Evolutionary conservation across 2,113 vertebrate genomes (phyloP).

Genomic region (Nibea albiflora): DNA sequence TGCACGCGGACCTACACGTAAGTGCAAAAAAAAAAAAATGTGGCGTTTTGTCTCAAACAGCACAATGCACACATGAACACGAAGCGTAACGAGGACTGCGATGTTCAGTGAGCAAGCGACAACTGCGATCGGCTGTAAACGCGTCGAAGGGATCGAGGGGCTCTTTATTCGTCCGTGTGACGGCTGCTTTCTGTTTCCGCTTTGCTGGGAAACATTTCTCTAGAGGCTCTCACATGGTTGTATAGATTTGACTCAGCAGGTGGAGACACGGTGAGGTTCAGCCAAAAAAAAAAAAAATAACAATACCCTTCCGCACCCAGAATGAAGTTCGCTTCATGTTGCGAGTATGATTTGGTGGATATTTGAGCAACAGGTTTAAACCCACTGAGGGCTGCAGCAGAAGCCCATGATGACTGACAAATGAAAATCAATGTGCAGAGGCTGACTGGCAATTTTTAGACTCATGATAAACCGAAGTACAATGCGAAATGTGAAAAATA

Average conservation of each 20-base stretch:
- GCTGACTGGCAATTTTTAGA: no score
- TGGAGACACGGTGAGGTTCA: not conserved
- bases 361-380: not conserved
- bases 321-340: not conserved
- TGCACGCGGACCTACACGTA: slow-evolving; percentile 23
- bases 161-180: not conserved
- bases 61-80: not conserved
- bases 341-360: not conserved
- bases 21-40: slow-evolving; percentile 35
- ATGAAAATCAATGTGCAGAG: not conserved
- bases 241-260: not conserved
- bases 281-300: no score
- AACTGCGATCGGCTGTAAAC: not conserved
- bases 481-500: no score
- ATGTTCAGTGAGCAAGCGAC: not conserved
- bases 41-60: not conserved
- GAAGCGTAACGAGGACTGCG: not conserved
- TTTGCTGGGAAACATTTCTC: not conserved
- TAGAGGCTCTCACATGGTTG: not conserved
- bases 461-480: no score
- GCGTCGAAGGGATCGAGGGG: not conserved
- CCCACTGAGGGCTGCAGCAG: no score
- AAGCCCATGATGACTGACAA: not conserved
- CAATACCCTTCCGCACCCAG: not conserved
- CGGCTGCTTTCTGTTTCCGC: not conserved